Percentiles rank a stretch among this genome's conserved stretches.
Evolutionary conservation across 2,888 invertebrate species (phyloP).

Genomic region (Calameuta pallipes): DNA sequence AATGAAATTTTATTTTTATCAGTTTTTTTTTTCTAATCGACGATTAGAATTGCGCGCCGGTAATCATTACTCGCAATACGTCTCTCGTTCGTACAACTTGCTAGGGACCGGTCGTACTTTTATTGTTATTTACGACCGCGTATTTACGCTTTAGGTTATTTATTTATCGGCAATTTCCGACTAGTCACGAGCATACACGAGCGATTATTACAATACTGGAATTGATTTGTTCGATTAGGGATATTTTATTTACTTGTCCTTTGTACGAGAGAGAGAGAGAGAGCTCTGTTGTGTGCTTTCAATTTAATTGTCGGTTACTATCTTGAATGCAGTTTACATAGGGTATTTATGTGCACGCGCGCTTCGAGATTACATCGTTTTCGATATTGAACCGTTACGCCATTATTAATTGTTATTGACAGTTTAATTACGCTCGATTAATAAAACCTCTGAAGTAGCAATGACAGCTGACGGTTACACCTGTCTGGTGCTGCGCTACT

Average conservation of each 20-base stretch:
- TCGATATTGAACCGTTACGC: background rate
- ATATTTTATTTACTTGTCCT: background rate
- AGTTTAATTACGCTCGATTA: constrained; percentile 6
- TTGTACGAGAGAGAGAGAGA: background rate
- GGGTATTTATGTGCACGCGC: background rate
- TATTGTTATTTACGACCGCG: background rate
- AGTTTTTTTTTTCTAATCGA: background rate
- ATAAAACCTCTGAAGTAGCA: background rate
- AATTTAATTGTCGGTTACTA: background rate
- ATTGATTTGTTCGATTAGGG: background rate
- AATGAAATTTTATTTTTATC: background rate
- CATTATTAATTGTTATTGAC: constrained; percentile 3
- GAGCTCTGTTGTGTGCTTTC: background rate
- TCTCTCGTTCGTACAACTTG: background rate
- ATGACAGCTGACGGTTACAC: background rate
- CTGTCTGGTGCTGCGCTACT: background rate
- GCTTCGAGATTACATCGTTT: background rate
- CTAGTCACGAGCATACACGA: background rate
- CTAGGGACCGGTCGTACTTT: background rate
- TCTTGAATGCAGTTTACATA: background rate
- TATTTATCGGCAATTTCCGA: background rate
- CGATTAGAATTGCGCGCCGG: no score
- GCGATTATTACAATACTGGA: background rate
- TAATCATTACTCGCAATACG: background rate
- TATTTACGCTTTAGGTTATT: background rate